phyloP scores from a whole-genome alignment of 1,140 invertebrate species.

The Hylaeus anthracinus region DNA sequence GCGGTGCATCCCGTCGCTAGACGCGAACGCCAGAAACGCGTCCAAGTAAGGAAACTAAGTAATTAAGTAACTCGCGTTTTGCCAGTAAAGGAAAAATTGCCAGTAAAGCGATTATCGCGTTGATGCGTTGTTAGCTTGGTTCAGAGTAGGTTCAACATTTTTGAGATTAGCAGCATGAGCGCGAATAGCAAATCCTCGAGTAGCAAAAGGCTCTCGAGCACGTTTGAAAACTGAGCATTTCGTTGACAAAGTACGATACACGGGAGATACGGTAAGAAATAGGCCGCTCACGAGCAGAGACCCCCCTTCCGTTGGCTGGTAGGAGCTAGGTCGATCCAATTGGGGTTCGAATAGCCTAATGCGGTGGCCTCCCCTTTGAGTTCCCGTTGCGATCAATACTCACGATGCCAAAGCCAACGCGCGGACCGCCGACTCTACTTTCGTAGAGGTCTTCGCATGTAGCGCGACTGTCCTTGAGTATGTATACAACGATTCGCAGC shows the following conservation, averaged over 20 bases:
- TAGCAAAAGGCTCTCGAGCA: background rate
- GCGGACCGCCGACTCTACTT: constrained; percentile 42
- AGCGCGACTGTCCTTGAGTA: constrained; percentile 50
- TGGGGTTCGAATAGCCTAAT: constrained; percentile 67
- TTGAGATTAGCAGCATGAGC: too few species aligned
- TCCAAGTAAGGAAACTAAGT: too few species aligned
- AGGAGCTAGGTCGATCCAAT: constrained; percentile 67
- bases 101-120: background rate
- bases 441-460: constrained; percentile 49
- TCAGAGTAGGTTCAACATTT: too few species aligned
- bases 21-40: background rate
- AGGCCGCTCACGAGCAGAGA: constrained; percentile 22
- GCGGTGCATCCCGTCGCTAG: background rate
- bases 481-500: constrained; percentile 20
- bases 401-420: constrained; percentile 60
- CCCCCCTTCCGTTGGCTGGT: constrained; percentile 43
- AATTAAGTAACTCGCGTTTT: too few species aligned
- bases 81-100: background rate
- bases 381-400: constrained; percentile 68
- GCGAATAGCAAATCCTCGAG: too few species aligned
- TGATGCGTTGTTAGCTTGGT: background rate
- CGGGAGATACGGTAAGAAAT: constrained; percentile 32
- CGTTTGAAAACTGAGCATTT: constrained; percentile 7
- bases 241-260: constrained; percentile 24
- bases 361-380: constrained; percentile 66